Evolutionary conservation across 2,888 invertebrate species (phyloP).

Genomic region (Calephelis perditalis): DNA sequence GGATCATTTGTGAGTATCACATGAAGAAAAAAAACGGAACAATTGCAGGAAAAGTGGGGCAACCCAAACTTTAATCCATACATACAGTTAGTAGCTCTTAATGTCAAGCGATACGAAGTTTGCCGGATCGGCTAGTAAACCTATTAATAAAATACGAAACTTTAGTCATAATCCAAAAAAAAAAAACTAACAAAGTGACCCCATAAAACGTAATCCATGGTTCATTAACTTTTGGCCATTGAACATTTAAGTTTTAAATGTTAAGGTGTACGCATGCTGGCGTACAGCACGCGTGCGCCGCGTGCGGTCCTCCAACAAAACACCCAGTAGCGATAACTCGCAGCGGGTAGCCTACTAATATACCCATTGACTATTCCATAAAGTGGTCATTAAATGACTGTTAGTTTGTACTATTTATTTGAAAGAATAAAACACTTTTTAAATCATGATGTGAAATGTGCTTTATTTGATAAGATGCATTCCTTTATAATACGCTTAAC

Average conservation of each 20-base stretch:
- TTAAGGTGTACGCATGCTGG: slow-evolving; percentile 43
- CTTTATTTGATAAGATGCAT: too few species aligned
- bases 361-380: slow-evolving; percentile 27
- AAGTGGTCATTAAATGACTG: slow-evolving; percentile 12
- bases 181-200: neutral
- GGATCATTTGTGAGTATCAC: too few species aligned
- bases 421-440: too few species aligned
- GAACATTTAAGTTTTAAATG: slow-evolving; percentile 21
- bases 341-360: slow-evolving; percentile 30
- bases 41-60: too few species aligned
- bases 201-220: slow-evolving; percentile 11
- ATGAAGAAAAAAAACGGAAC: too few species aligned
- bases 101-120: too few species aligned
- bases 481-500: slow-evolving; percentile 20
- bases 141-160: too few species aligned
- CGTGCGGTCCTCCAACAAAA: slow-evolving; percentile 35
- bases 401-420: neutral
- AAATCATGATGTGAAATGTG: too few species aligned
- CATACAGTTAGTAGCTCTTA: too few species aligned
- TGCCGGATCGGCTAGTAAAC: too few species aligned
- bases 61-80: too few species aligned
- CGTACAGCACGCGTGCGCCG: slow-evolving; percentile 40
- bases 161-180: too few species aligned
- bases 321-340: slow-evolving; percentile 46
- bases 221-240: slow-evolving; percentile 22